Evolutionary conservation across 2,888 invertebrate species (phyloP).

Genomic region (Hesperia comma): DNA sequence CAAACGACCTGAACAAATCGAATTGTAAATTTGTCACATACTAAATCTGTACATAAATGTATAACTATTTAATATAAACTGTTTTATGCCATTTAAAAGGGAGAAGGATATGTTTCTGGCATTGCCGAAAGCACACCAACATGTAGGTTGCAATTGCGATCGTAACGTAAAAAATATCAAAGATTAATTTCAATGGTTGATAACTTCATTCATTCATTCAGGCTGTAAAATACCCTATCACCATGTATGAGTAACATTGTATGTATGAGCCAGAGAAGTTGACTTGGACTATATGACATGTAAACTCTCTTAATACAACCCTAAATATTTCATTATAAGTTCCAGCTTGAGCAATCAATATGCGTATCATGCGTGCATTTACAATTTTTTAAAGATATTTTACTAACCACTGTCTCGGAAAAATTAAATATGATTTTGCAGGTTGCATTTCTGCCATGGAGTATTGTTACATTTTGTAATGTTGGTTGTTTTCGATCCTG

Average conservation of each 20-base stretch:
- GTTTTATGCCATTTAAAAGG: not conserved
- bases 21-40: slow-evolving; percentile 5
- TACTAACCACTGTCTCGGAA: not conserved
- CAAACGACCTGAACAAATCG: not conserved
- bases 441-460: not conserved
- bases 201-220: no score
- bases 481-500: not conserved
- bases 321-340: not conserved
- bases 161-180: no score
- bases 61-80: not conserved
- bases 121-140: no score
- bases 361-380: slow-evolving; percentile 2
- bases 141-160: no score
- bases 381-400: not conserved
- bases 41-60: slow-evolving; percentile 13
- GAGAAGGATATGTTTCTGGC: no score
- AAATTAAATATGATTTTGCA: not conserved
- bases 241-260: no score
- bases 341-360: not conserved
- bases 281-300: no score
- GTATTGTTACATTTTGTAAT: slow-evolving; percentile 3
- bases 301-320: no score
- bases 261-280: no score
- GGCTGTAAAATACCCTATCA: no score
- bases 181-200: no score